phyloP scores from a whole-genome alignment of 2,113 vertebrate species.

The Nothoprocta pentlandii region DNA sequence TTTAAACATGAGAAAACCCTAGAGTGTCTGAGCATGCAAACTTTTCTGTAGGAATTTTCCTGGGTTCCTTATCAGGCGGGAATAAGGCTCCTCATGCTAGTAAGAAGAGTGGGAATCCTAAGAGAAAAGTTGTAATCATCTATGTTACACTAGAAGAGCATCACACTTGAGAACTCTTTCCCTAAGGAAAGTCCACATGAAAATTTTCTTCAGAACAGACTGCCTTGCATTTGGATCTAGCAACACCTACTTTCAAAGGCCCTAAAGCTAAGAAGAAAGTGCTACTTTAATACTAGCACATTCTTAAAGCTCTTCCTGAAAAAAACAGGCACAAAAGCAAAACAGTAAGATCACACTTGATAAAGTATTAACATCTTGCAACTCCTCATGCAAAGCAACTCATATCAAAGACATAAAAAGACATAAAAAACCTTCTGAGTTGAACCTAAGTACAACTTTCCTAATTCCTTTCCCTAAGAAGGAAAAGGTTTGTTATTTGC shows the following conservation, averaged over 20 bases:
- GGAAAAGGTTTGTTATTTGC: background rate
- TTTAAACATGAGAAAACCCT: background rate
- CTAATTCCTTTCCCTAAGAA: background rate
- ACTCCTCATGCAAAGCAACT: background rate
- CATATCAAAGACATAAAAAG: background rate
- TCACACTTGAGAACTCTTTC: no score
- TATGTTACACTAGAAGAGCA: no score
- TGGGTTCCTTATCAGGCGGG: background rate
- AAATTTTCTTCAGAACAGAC: background rate
- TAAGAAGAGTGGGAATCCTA: background rate
- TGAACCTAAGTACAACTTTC: background rate
- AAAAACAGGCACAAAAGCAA: background rate
- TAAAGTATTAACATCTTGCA: background rate
- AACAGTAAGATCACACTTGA: background rate
- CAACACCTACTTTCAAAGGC: background rate
- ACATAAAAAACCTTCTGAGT: background rate
- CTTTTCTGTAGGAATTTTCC: background rate
- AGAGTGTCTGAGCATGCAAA: fast-evolving
- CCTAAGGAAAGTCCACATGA: background rate
- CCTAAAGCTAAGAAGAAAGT: background rate
- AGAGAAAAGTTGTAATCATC: no score
- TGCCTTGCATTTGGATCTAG: background rate
- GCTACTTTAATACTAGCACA: background rate
- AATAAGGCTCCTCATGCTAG: background rate
- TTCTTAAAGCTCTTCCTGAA: background rate